phyloP scores from a whole-genome alignment of 2,113 vertebrate species.

The Desmodus rotundus region DNA sequence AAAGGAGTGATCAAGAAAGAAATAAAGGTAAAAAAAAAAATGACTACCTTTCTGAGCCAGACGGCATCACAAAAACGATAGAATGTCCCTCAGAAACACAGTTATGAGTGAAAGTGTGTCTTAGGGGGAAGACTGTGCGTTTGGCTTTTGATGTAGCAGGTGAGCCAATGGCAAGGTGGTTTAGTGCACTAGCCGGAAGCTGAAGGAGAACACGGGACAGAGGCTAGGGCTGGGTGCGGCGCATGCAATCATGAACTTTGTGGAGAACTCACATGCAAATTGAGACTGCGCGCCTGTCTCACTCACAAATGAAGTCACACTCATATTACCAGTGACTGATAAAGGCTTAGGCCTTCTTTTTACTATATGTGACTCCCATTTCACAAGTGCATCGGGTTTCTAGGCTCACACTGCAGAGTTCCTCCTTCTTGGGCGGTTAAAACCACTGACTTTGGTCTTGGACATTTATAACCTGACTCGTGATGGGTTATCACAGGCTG shows the following conservation, averaged over 20 bases:
- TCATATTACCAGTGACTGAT: neutral
- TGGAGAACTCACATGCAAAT: neutral
- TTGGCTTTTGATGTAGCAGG: neutral
- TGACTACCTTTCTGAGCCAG: neutral
- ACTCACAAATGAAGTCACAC: neutral
- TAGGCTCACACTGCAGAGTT: neutral
- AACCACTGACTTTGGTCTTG: neutral
- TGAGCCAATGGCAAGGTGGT: neutral
- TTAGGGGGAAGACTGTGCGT: neutral
- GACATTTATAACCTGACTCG: neutral
- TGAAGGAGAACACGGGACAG: neutral
- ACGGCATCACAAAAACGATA: neutral
- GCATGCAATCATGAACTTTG: neutral
- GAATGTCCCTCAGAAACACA: neutral
- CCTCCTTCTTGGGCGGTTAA: slow-evolving; percentile 10
- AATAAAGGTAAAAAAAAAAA: neutral
- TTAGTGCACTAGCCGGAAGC: neutral
- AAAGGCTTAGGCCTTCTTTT: neutral
- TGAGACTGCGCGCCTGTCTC: neutral
- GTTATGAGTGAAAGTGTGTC: neutral
- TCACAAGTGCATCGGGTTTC: neutral
- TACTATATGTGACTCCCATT: neutral
- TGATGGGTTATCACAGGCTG: neutral
- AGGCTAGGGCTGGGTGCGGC: neutral
- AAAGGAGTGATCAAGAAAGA: neutral